Evolutionary conservation across 2,113 vertebrate genomes (phyloP).

Genomic region (Pica pica): DNA sequence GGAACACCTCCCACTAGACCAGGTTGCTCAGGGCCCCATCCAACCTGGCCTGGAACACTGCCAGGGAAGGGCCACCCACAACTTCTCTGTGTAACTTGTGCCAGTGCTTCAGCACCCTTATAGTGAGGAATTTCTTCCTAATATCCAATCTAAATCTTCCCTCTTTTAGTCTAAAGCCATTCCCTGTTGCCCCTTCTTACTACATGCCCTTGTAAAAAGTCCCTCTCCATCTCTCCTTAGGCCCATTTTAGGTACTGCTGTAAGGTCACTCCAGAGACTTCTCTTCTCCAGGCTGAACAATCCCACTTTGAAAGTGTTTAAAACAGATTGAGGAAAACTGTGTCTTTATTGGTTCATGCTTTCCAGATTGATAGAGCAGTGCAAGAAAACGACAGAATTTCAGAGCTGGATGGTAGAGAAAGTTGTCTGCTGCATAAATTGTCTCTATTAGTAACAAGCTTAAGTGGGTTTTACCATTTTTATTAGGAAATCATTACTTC

Average conservation of each 20-base stretch:
- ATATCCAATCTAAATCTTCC: background rate
- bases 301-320: background rate
- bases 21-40: background rate
- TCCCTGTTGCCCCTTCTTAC: background rate
- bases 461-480: background rate
- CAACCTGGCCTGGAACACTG: rapidly evolving
- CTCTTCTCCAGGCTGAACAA: background rate
- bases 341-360: background rate
- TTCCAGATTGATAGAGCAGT: background rate
- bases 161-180: background rate
- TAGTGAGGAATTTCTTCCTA: background rate
- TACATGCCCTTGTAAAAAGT: background rate
- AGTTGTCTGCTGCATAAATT: background rate
- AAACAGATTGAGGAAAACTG: background rate
- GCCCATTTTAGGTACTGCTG: background rate
- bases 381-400: background rate
- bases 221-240: background rate
- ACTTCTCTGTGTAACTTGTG: background rate
- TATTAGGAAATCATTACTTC: background rate
- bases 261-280: background rate
- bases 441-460: background rate
- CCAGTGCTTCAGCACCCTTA: background rate
- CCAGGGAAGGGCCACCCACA: no score
- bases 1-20: background rate
- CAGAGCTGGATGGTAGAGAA: background rate